Evolutionary conservation across 2,888 invertebrate species (phyloP), one percentile per base, ranked within the genome.

Genomic region (Argynnis bischoffii): DNA sequence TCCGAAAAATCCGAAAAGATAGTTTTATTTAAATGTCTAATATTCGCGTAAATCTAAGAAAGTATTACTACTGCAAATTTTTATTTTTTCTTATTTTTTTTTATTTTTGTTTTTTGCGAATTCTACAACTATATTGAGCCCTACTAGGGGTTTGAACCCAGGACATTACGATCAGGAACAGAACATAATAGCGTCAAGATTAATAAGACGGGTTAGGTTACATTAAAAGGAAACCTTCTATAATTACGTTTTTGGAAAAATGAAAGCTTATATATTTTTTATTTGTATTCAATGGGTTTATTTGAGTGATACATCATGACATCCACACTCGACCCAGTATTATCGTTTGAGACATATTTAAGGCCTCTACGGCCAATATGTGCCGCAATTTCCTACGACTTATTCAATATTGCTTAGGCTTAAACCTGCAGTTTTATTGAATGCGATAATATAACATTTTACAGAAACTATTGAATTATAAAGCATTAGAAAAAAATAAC

Each of bases 401-500:
- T 74, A 76, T 75, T 73, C 74, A 76, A 66, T 74, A 70, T 72
- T 69, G 69, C 77, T 71, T 72, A 67, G 57, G 64, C 67, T 67
- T 65, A 47, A 69, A 65, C 50, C 64, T 51, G 16, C 6, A 15
- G 65, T 48, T 53, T 46, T 65, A 69, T 46, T 26, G 21, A 15
- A 35, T 11, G 46, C 26, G 13, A 59, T 59, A 8, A 21, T 53
- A 16, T 35, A 55, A 13, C 2, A 4, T 8, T 55, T 3, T 4
- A 31, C 15, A 26, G 14, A 15, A 55, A 41, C 0, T 3, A 26
- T 59, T 26, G 13, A 48, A 60, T 16, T n/a, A 31, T 31, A 14
- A 51, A 31, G 41, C 50, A 63, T 56, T 16, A 35, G 4, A 16
- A 35, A 35, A 55, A 56, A 21, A 26, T 4, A 26, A 26, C 11